Conservation (phyloP, 2,113 vertebrate genomes). For the Dicrurus megarhynchus region DNA sequence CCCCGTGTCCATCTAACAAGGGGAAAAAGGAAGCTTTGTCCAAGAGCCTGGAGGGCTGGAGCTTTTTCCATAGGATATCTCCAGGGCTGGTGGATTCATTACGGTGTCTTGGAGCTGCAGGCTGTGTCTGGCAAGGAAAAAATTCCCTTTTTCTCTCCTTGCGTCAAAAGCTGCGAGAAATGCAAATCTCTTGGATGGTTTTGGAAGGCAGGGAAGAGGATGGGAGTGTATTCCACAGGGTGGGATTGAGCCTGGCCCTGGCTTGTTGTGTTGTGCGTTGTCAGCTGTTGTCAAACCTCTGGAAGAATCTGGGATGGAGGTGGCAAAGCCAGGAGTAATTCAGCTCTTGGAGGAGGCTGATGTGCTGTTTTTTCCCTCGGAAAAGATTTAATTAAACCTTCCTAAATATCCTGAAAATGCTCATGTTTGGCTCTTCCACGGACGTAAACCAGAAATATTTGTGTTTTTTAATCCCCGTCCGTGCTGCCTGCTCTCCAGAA, state of each 20-base stretch:
- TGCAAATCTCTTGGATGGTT: background rate
- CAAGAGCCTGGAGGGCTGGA: background rate
- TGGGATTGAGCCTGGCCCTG: background rate
- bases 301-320: background rate
- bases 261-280: background rate
- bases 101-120: background rate
- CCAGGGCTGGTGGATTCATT: conserved; percentile 5
- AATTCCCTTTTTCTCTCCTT: background rate
- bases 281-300: background rate
- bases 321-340: background rate
- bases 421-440: background rate
- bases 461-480: accelerated
- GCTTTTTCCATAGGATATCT: background rate
- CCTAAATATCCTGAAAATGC: background rate
- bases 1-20: background rate
- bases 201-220: background rate
- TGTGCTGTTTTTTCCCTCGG: background rate
- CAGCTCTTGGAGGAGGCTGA: background rate
- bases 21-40: background rate
- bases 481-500: background rate
- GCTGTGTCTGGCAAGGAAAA: background rate
- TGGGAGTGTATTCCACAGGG: background rate
- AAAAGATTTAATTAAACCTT: background rate
- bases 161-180: background rate
- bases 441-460: background rate